Evolutionary conservation across 2,113 vertebrate species (phyloP), one percentile per base, ranked within the genome.

Genomic region (Herpetotheres cachinnans): DNA sequence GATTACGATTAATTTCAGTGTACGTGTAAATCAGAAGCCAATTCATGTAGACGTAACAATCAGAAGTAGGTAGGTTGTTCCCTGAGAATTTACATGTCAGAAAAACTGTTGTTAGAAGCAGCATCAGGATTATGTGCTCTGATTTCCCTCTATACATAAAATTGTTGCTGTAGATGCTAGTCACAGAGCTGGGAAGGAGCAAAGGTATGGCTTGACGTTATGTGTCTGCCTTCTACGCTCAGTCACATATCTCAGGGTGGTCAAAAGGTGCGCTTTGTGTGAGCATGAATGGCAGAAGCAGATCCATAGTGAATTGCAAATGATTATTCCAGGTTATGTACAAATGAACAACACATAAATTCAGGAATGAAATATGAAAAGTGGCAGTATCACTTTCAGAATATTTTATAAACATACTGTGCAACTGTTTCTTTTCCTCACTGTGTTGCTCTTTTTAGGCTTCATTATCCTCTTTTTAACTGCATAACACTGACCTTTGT

Each of bases 101-200:
- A 59, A 56, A 65, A 84, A 7, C 14, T 38, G 21, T 20, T 25
- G 24, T 54, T 55, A 63, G 79, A 24, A 89, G 71, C 20, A 73
- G 72, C 26, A 20, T 4, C 30, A 47, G 58, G 49, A 44, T 34
- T 15, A 20, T 7, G 9, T 4, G 30, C 24, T 71, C 58, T 36
- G 29, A 9, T 82, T 61, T 77, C 25, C 36, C 36, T 70, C 19
- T 7, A 0, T 1, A 3, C 4, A 0, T n/a, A 55, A 42, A 82
- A 46, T 44, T 49, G 4, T 38, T 65, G 50, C 25, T 59, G 36
- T 27, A 54, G 71, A 11, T 27, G 47, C 1, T 66, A 6, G 25
- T 69, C 26, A 13, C 13, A 6, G 59, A 58, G 56, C 47, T 36
- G 21, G 10, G 26, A 40, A 61, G 36, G 36, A 50, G 25, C 16